Base-by-base conservation (phyloP, 1,140 invertebrate genomes). In the Pseudomyrmex gracilis region DNA sequence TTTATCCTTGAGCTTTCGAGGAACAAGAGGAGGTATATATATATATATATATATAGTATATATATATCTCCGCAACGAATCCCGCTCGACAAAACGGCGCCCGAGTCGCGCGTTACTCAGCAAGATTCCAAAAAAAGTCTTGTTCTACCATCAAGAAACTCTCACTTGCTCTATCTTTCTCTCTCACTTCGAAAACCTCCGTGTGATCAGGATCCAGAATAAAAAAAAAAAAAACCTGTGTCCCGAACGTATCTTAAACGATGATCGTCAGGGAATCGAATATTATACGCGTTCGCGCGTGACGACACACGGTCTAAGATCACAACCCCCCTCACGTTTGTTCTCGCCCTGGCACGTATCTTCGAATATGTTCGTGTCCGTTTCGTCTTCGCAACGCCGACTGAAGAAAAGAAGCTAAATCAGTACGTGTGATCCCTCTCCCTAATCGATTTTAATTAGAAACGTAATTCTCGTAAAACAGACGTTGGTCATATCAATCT, bases 191-290 rank as follows among this genome's bases (percentile, higher is more conserved):
- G 78, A 89, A 92, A 92, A 91, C 85, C 88, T 91, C 90, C 67
- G 63, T 34, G 92, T 90, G 89, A 92, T 93, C 90, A 92, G 91
- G 87, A 34, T 91, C 84, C 89, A 92, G 90, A 92, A 91, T 91
- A 74, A 84, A 89, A 91, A 87, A 12, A 51, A 34, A 34, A 87
- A 12, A 51, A 34, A 34, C 5, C 34, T 89, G 85, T 90, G 82
- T 90, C 86, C 91, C 91, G 91, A 92, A 91, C 51, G 88, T 90
- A 93, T 92, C 90, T 92, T 92, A 92, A 89, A 91, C 88, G 84
- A 90, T 89, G 51, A 68, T 73, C 76, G 80, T 87, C 86, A 87
- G 63, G 74, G 53, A 51, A 91, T 89, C 86, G 82, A 63, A 63
- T 87, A 91, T 93, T 91, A 92, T 92, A 91, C 91, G 90, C 89